phyloP scores from a whole-genome alignment of 2,113 vertebrate species.

The Coryphaenoides rupestris region DNA sequence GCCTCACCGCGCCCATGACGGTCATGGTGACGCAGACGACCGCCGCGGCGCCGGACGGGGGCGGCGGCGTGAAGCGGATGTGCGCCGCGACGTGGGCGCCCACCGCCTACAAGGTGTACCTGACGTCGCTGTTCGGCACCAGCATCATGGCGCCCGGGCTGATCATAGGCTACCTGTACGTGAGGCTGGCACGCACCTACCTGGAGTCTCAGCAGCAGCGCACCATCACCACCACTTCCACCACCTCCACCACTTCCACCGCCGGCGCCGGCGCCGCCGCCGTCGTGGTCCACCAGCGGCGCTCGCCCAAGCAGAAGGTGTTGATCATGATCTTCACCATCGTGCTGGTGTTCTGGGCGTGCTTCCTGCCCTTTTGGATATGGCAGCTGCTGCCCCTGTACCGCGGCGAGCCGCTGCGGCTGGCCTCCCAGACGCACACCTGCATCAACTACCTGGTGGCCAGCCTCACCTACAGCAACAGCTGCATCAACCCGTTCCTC shows the following conservation, averaged over 20 bases:
- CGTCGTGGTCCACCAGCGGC: no score
- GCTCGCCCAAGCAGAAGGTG: constrained; percentile 79
- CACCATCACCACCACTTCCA: constrained; percentile 71
- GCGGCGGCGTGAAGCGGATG: constrained; percentile 76
- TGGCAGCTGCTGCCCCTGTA: constrained; percentile 88
- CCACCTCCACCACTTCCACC: no score
- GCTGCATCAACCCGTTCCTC: constrained; percentile 92
- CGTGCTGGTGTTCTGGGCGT: constrained; percentile 90
- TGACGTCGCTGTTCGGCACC: constrained; percentile 86
- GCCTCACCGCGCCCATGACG: constrained; percentile 87
- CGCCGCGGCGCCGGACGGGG: constrained; percentile 63
- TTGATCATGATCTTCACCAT: constrained; percentile 90
- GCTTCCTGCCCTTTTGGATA: constrained; percentile 90
- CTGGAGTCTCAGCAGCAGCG: constrained; percentile 80
- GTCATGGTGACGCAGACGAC: constrained; percentile 83
- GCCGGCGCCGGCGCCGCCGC: no score
- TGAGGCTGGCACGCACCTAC: constrained; percentile 82
- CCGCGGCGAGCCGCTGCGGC: constrained; percentile 73
- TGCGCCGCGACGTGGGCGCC: constrained; percentile 83
- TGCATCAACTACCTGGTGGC: constrained; percentile 92
- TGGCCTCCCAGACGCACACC: constrained; percentile 80
- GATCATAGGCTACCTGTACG: constrained; percentile 86
- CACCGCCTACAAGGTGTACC: constrained; percentile 80
- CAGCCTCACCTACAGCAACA: constrained; percentile 91
- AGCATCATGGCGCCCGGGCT: constrained; percentile 90